phyloP scores from a whole-genome alignment of 30 jellyfish, hydroid and myxozoan species.

The Hydractinia echinata region DNA sequence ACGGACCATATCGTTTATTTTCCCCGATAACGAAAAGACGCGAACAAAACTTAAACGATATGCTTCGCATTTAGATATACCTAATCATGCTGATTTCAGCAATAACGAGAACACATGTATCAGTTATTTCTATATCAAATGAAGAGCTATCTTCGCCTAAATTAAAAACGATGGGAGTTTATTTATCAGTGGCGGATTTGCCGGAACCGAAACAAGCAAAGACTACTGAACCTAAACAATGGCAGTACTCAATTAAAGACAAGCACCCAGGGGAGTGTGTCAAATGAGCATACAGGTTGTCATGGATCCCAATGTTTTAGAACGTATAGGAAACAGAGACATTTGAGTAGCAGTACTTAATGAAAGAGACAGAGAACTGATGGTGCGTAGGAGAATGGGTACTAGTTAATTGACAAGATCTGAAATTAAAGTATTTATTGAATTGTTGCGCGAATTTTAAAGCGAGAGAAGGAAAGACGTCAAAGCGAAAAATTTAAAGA shows the following conservation, averaged over 20 bases:
- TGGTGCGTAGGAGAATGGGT: constrained; percentile 18
- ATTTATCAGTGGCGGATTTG: constrained; percentile 1
- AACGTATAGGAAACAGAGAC: constrained; percentile 14
- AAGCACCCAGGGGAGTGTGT: background rate
- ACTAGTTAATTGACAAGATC: constrained; percentile 12
- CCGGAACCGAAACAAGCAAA: background rate
- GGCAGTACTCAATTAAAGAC: background rate
- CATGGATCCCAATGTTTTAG: constrained; percentile 2
- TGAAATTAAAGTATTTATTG: constrained; percentile 4
- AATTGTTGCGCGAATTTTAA: background rate
- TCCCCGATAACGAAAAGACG: background rate
- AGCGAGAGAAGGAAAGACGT: constrained; percentile 1
- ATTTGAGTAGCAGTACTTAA: constrained; percentile 16
- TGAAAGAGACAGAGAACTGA: constrained; percentile 2
- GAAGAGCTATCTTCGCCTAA: background rate
- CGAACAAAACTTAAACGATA: background rate
- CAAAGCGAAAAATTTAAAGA: background rate
- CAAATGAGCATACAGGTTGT: constrained; percentile 8
- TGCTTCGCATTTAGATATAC: constrained; percentile 18
- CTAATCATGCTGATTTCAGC: background rate
- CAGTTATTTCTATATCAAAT: background rate
- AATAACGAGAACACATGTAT: background rate
- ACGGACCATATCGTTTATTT: background rate
- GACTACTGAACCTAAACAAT: constrained; percentile 8
- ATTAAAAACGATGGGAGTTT: background rate